Conservation (phyloP, 1,140 invertebrate species). For the Idris sp. region DNA sequence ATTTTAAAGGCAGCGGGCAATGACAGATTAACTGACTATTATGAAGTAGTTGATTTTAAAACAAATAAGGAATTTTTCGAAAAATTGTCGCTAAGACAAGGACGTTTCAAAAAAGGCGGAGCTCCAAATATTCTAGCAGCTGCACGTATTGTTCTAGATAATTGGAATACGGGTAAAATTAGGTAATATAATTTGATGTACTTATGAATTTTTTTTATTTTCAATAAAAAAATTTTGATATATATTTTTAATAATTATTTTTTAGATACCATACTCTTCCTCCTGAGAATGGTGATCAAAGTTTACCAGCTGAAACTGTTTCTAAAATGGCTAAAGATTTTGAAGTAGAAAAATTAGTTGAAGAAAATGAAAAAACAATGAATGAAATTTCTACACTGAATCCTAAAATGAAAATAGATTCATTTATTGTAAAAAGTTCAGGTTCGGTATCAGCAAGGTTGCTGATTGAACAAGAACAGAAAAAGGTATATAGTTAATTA, state of each 20-base stretch:
- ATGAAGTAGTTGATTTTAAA: constrained; percentile 84
- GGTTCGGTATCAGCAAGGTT: too few species aligned
- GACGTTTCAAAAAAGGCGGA: constrained; percentile 92
- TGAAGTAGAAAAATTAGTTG: constrained; percentile 88
- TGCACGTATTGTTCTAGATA: constrained; percentile 90
- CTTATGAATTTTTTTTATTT: too few species aligned
- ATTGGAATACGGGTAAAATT: constrained; percentile 87
- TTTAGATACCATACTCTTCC: constrained; percentile 96
- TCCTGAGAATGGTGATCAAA: too few species aligned
- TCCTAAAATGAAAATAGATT: too few species aligned
- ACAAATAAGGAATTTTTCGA: constrained; percentile 93
- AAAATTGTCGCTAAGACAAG: constrained; percentile 90
- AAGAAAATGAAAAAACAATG: constrained; percentile 87
- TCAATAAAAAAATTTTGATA: constrained; percentile 2
- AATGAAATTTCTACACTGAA: too few species aligned
- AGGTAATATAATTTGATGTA: too few species aligned
- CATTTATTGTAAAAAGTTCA: too few species aligned
- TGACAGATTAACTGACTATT: constrained; percentile 85
- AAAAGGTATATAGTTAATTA: too few species aligned
- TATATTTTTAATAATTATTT: constrained; percentile 66
- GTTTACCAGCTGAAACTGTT: constrained; percentile 87
- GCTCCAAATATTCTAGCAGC: constrained; percentile 90
- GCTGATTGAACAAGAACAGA: too few species aligned
- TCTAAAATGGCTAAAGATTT: constrained; percentile 90
- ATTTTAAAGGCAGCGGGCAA: constrained; percentile 92